phyloP scores from a whole-genome alignment of 2,113 vertebrate species.

The Romanogobio albipinnatus region DNA sequence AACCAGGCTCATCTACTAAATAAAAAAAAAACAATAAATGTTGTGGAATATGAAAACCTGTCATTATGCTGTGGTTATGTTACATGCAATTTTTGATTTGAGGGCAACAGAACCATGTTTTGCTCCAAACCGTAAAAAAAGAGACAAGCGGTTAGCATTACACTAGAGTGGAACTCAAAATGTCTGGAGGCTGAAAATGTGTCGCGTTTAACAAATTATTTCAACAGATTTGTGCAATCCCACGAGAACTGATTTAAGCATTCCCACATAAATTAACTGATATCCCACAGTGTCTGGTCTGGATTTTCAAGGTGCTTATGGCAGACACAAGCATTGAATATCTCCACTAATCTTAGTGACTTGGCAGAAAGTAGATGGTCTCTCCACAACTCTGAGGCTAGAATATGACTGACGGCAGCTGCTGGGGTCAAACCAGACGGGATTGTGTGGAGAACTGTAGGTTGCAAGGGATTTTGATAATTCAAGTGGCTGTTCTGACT shows the following conservation, averaged over 20 bases:
- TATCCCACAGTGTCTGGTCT: conserved; percentile 4
- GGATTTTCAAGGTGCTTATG: conserved; percentile 23
- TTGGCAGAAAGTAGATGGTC: conserved; percentile 36
- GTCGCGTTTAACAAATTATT: conserved; percentile 19
- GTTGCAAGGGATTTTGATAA: conserved; percentile 61
- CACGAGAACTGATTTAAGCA: conserved; percentile 2
- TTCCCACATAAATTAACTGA: conserved; percentile 34
- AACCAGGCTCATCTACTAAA: conserved; percentile 40
- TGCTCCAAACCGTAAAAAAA: conserved; percentile 37
- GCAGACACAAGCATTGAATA: conserved; percentile 52
- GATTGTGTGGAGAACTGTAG: conserved; percentile 21
- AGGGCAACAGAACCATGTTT: conserved; percentile 41
- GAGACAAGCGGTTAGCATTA: conserved; percentile 22
- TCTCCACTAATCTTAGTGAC: conserved; percentile 36
- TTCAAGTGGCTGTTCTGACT: conserved; percentile 35
- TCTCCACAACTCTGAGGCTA: conserved; percentile 39
- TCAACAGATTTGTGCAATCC: conserved; percentile 7
- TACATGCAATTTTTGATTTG: conserved; percentile 64
- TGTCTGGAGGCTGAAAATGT: conserved; percentile 14
- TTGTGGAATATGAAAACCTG: conserved; percentile 67
- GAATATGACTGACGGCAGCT: conserved; percentile 59
- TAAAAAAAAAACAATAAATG: conserved; percentile 50
- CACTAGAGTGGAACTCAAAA: conserved; percentile 23
- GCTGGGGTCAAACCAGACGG: conserved; percentile 30
- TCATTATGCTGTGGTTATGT: conserved; percentile 68